Base-by-base conservation (phyloP, 2,113 vertebrate genomes). In the Penelope pileata region DNA sequence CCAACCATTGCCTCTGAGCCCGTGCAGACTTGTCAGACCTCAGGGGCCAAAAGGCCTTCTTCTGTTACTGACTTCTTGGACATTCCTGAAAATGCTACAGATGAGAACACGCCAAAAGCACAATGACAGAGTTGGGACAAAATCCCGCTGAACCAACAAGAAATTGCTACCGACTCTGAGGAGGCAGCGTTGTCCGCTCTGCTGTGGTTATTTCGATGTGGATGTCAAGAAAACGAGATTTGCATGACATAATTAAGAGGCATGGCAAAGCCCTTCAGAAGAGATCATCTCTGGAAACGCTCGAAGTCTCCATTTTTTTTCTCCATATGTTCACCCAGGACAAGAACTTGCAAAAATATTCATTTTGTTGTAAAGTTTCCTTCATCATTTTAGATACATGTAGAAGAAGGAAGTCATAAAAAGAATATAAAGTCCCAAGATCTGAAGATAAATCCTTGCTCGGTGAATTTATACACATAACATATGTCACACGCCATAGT, bases 131-230 rank as follows among this genome's bases (percentile, higher is more conserved):
- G 16, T 6, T 0, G 26, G 48, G 54, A 43, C 8, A 38, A 68
- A 50, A 59, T 48, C 8, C 27, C 11, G 4, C 24, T 47, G 58
- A 78, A 62, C 4, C 45, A 62, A 36, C 30, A 42, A 48, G n/a
- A 56, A 64, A 29, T 8, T 18, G 10, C 59, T 63, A 27, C 26
- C 51, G 59, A 1, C 59, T 66, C 23, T 8, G 11, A 18, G 78
- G 32, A 64, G 50, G 23, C 53, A 34, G 15, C 16, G 38, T 43
- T 30, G 16, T 42, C 38, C 19, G 0, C 64, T 91, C n/a, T 60
- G 40, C 21, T 0, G 3, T 0, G 0, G 1, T 54, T 32, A 7
- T 70, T 88, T 70, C 72, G 34, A 23, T 4, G 67, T 5, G 56
- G 34, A 63, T 1, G 0, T 86, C 27, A 53, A 59, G 66, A 76